Conservation (phyloP, 2,113 vertebrate species). For the Fulica atra region DNA sequence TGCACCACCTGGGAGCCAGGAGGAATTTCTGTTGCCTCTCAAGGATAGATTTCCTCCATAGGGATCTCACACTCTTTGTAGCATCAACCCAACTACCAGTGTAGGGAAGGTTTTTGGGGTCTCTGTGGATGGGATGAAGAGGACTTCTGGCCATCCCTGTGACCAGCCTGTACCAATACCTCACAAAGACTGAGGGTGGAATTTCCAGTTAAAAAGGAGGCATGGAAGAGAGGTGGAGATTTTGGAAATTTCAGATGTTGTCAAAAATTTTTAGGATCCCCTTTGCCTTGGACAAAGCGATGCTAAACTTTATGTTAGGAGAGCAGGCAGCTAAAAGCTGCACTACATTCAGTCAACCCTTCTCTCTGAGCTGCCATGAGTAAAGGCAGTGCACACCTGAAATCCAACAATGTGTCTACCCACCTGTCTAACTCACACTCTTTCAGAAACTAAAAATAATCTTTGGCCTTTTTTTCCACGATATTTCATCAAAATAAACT, state of each 20-base stretch:
- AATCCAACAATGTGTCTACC: neutral
- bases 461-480: neutral
- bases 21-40: neutral
- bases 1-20: no score
- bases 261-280: neutral
- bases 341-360: neutral
- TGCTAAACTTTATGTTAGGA: neutral
- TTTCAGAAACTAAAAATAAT: neutral
- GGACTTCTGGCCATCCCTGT: neutral
- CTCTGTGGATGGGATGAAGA: neutral
- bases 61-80: neutral
- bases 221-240: neutral
- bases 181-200: neutral
- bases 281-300: neutral
- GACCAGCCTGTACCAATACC: neutral
- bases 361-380: neutral
- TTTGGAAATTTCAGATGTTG: neutral
- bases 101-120: neutral
- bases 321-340: neutral
- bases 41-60: neutral
- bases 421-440: neutral
- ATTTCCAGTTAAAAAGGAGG: neutral
- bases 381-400: neutral
- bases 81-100: neutral
- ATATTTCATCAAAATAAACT: neutral